Conservation (phyloP, 2,113 vertebrate genomes). For the Carettochelys insculpta region DNA sequence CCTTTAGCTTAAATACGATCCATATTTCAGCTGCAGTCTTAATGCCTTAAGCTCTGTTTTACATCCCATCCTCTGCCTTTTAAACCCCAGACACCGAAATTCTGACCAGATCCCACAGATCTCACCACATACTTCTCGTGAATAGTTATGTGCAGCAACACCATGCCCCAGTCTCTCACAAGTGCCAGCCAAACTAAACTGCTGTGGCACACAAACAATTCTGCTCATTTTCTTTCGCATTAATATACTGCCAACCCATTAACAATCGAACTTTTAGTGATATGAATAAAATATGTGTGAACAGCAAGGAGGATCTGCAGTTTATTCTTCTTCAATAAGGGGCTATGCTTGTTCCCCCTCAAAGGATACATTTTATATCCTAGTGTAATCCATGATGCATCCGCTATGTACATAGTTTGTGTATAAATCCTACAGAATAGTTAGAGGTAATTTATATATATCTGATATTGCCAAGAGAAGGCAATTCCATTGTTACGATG, state of each 20-base stretch:
- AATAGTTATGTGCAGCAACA: neutral
- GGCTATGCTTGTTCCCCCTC: neutral
- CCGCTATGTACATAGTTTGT: neutral
- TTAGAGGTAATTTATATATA: neutral
- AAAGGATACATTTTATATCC: neutral
- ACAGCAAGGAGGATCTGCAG: neutral
- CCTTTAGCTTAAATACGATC: neutral
- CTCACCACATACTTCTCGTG: neutral
- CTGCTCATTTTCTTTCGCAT: neutral
- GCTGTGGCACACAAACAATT: neutral
- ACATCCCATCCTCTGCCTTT: neutral
- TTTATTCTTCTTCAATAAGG: neutral
- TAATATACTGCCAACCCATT: neutral
- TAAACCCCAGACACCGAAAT: slow-evolving; percentile 8
- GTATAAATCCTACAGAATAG: neutral
- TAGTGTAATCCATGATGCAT: neutral
- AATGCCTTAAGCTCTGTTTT: neutral
- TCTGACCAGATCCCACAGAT: neutral
- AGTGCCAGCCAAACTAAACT: neutral
- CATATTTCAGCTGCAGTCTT: neutral
- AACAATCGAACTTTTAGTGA: neutral
- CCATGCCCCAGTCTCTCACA: neutral
- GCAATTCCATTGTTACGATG: neutral
- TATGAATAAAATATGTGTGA: neutral
- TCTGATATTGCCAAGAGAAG: neutral